Evolutionary conservation across 1,140 invertebrate species (phyloP), one percentile per base, ranked within the genome.

Genomic region (Zaprionus capensis): DNA sequence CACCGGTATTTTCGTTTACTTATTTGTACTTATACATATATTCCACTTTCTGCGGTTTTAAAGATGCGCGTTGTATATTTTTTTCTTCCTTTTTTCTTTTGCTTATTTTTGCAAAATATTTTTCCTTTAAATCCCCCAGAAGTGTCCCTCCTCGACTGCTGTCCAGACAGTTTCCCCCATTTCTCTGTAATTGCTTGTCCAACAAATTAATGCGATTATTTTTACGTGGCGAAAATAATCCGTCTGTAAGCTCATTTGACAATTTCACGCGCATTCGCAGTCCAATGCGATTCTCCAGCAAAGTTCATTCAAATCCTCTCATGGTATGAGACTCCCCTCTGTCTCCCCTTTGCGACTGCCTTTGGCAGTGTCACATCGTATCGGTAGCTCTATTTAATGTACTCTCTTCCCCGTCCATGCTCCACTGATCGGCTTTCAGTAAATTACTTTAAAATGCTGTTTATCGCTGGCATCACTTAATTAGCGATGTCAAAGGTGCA

Each of bases 141-240:
- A 51, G 12, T 41, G 6, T 11, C 28, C 20, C n/a, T 5, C n/a
- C n/a, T 11, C 24, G 26, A 55, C 26, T 76, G 61, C 66, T 57
- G 41, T 78, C 53, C 66, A 76, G 63, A 34, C 31, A 34, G 9
- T 34, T 34, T 34, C 9, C 31, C 36, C 36, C 63, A 66, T 26
- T 71, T 55, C 67, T 63, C 55, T 81, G 78, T 81, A 78, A 81
- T 81, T 81, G 79, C 76, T 78, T 81, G 79, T 79, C 76, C 72
- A 67, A 81, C 79, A 81, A 81, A 81, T 81, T 81, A 81, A 81
- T 81, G 76, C 79, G 79, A 79, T 81, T 81, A 81, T 81, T 79
- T 81, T 79, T 81, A 78, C 79, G 79, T 79, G 76, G 79, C 73
- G 76, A 79, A 81, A 79, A 72, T 81, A 81, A 81, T 78, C 76